These are phyloP conservation scores for Danionella cerebrum DNA, from an alignment of 2,113 vertebrate genomes.

Conservation along the genomic window DNA sequence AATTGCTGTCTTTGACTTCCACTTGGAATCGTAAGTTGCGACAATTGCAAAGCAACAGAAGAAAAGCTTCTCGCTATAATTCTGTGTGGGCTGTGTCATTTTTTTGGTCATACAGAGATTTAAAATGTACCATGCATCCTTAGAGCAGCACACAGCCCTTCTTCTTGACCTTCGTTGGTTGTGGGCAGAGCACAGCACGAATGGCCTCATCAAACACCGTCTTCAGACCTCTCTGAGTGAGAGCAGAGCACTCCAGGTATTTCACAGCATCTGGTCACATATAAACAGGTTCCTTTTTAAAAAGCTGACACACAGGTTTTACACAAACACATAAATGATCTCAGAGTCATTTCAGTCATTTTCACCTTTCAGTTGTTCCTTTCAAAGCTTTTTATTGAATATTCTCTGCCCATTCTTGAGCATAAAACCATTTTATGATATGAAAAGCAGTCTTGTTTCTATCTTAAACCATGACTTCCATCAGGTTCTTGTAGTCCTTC, in stretches of 20 bases:
- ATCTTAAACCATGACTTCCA: too few species aligned
- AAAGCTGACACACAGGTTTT: too few species aligned
- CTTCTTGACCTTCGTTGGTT: conserved; percentile 74
- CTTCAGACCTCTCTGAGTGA: conserved; percentile 82
- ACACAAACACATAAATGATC: conserved; percentile 11
- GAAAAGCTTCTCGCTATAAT: not conserved
- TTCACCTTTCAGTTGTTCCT: too few species aligned
- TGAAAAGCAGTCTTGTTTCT: too few species aligned
- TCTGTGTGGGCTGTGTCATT: not conserved
- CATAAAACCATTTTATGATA: too few species aligned
- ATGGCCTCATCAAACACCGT: conserved; percentile 86
- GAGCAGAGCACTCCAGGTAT: conserved; percentile 81
- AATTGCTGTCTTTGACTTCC: conserved; percentile 4
- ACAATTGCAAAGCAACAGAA: not conserved
- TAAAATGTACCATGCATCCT: conserved; percentile 44
- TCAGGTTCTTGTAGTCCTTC: too few species aligned
- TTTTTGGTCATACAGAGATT: too few species aligned
- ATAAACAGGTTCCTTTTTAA: too few species aligned
- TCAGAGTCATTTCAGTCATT: too few species aligned
- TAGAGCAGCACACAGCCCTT: conserved; percentile 68
- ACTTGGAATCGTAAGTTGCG: not conserved
- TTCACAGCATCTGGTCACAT: conserved; percentile 74
- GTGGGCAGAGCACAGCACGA: conserved; percentile 78
- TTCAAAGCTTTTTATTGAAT: too few species aligned
- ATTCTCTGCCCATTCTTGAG: too few species aligned